phyloP scores from a whole-genome alignment of 2,888 invertebrate species.

The Eutolmus rufibarbis region DNA sequence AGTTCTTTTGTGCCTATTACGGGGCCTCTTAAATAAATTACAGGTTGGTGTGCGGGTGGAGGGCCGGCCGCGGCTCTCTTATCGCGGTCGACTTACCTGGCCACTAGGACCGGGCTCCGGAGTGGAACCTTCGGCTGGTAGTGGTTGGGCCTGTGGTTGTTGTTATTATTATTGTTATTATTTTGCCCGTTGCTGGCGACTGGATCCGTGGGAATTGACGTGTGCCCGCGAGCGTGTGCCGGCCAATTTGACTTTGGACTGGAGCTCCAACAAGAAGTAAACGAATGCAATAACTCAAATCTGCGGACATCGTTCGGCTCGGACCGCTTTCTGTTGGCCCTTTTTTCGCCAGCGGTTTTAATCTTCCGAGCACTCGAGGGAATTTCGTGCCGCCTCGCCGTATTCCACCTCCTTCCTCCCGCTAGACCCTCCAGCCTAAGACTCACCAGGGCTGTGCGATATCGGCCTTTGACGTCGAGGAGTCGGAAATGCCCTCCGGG shows the following conservation, averaged over 20 bases:
- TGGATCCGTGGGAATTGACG: slow-evolving; percentile 68
- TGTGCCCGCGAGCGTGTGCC: slow-evolving; percentile 71
- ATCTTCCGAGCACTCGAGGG: not conserved
- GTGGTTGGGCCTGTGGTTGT: slow-evolving; percentile 18
- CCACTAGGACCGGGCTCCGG: not conserved
- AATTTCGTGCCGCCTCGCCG: slow-evolving; percentile 39
- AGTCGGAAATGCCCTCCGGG: slow-evolving; percentile 43
- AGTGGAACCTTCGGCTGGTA: not conserved
- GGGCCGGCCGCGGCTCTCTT: slow-evolving; percentile 12
- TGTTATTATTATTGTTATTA: slow-evolving; percentile 40
- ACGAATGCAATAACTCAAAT: slow-evolving; percentile 63
- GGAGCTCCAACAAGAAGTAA: slow-evolving; percentile 60
- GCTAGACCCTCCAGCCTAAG: not conserved
- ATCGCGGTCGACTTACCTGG: slow-evolving; percentile 31
- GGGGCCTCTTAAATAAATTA: slow-evolving; percentile 44
- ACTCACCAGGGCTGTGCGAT: slow-evolving; percentile 28
- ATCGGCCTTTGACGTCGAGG: slow-evolving; percentile 42
- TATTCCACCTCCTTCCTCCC: slow-evolving; percentile 27
- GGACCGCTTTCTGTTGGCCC: slow-evolving; percentile 18
- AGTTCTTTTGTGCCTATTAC: slow-evolving; percentile 19
- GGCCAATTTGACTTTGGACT: slow-evolving; percentile 63
- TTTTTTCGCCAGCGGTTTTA: slow-evolving; percentile 40
- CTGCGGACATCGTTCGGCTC: slow-evolving; percentile 43
- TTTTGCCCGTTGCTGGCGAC: slow-evolving; percentile 39
- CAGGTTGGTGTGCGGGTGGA: slow-evolving; percentile 48